Base-by-base conservation (phyloP, 2,113 vertebrate genomes). In the Oncorhynchus gorbuscha region DNA sequence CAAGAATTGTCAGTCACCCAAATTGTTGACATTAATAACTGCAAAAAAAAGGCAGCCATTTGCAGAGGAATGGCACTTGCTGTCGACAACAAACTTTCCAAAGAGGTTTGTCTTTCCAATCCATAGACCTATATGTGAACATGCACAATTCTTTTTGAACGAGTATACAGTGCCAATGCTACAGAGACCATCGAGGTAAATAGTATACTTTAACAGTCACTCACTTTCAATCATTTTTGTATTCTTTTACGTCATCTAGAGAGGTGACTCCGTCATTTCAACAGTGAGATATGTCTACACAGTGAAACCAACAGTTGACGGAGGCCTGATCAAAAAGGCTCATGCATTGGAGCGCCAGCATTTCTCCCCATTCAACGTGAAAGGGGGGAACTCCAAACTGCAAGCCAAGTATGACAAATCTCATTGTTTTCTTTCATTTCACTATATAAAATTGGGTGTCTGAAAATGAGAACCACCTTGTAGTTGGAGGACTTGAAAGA, bases 291-390 rank as follows among this genome's bases (percentile, higher is more conserved):
- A 93, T 77, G 69, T 84, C 55, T 93, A 92, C 83, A 92, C 89
- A 5, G 75, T 94, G 65, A 91, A 86, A 68, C 86, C 89, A 30
- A 84, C 81, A 18, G 77, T 26, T 58, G 86, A 89, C 4, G 91
- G 90, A 62, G 92, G 90, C 68, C 71, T 92, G 73, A 90, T 94
- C 62, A 92, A 89, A 59, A 85, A 75, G 35, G 92, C 90, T 14
- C 82, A 83, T 1, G 85, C 84, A 20, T 76, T 89, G 24, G 94
- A 94, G 81, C 78, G 22, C 22, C 93, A 94, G 64, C 77, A 85
- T 26, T 92, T 94, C 84, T 91, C 83, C 11, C 86, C 92, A 32
- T 94, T 94, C 81, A 94, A 93, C 24, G 90, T 94, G 70, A 94
- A 93, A 72, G 86, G 84, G 0, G 93, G 93, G 26, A 91, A 49